Evolutionary conservation across 1,140 invertebrate species (phyloP).

Genomic region (Nomia melanderi): DNA sequence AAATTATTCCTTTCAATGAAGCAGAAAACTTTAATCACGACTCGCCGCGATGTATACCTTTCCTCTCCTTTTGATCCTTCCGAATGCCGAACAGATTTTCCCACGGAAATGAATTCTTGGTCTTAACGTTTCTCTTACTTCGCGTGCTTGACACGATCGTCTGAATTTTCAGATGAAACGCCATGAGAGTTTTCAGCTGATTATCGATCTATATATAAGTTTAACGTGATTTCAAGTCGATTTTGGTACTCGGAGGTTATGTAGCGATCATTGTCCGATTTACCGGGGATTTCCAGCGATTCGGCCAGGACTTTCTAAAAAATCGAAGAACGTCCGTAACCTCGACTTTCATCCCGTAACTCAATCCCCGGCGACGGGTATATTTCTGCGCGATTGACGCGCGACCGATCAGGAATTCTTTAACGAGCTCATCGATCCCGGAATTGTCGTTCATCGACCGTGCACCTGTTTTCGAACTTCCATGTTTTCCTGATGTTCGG

Average conservation of each 20-base stretch:
- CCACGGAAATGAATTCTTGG: too few species aligned
- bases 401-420: slow-evolving; percentile 23
- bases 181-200: too few species aligned
- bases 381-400: slow-evolving; percentile 31
- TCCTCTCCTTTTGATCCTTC: too few species aligned
- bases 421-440: slow-evolving; percentile 37
- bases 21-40: too few species aligned
- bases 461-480: neutral
- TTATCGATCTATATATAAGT: neutral
- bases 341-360: slow-evolving; percentile 54
- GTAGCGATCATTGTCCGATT: neutral
- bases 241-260: neutral
- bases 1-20: too few species aligned
- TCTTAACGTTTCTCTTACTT: too few species aligned
- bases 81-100: too few species aligned
- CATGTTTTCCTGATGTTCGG: neutral
- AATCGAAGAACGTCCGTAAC: slow-evolving; percentile 54
- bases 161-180: too few species aligned
- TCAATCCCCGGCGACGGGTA: slow-evolving; percentile 59
- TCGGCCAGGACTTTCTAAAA: slow-evolving; percentile 43
- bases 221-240: neutral
- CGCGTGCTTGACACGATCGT: too few species aligned
- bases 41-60: too few species aligned
- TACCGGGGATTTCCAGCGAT: neutral
- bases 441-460: neutral